These are phyloP conservation scores for Diabrotica undecimpunctata DNA, from an alignment of 1,140 invertebrate genomes.

Conservation along the genomic window DNA sequence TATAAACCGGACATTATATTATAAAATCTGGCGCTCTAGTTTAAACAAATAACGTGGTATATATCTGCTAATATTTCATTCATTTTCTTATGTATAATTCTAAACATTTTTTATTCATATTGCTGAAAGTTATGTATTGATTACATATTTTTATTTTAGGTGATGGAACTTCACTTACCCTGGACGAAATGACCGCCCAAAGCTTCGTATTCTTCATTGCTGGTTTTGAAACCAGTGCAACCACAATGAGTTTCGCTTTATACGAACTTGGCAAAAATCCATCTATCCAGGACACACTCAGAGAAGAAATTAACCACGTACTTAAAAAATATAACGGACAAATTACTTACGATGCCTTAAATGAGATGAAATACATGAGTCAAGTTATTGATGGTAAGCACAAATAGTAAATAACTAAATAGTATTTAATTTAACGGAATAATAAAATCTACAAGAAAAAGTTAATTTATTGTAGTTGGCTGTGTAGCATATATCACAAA, in stretches of 20 bases:
- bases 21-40: too few relatives aligned
- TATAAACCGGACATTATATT: too few relatives aligned
- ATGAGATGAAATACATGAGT: conserved; percentile 51
- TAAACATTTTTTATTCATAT: too few relatives aligned
- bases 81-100: too few relatives aligned
- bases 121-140: too few relatives aligned
- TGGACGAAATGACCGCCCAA: conserved; percentile 44
- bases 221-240: conserved; percentile 53
- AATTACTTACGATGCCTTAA: conserved; percentile 55
- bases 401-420: not conserved
- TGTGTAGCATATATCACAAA: too few relatives aligned
- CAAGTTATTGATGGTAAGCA: conserved; percentile 47
- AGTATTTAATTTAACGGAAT: not conserved
- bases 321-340: conserved; percentile 49
- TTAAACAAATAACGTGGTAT: too few relatives aligned
- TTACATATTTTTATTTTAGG: not conserved
- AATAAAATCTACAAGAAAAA: not conserved
- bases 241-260: conserved; percentile 48
- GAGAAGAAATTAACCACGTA: conserved; percentile 50
- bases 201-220: conserved; percentile 52
- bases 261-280: conserved; percentile 51
- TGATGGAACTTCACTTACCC: conserved; percentile 15
- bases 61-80: too few relatives aligned
- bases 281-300: conserved; percentile 49
- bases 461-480: too few relatives aligned